Evolutionary conservation across 2,888 invertebrate species (phyloP), one percentile per base, ranked within the genome.

Genomic region (Exephanes ischioxanthus): DNA sequence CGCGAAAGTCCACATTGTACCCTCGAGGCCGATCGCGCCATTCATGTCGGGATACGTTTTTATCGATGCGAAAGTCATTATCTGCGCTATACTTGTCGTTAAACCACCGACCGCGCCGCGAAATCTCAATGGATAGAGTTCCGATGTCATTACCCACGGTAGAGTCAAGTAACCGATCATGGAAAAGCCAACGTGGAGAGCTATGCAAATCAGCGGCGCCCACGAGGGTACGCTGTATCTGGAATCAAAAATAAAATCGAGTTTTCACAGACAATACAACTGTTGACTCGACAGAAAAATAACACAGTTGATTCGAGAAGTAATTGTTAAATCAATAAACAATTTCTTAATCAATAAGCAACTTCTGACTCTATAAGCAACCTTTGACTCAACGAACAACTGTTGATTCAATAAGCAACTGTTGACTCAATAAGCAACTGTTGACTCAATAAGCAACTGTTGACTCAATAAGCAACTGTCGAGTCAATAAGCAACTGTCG

Each of bases 71-170:
- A 97, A 97, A 51, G 97, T 96, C 16, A 97, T 94, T 2, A 96
- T 93, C 89, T 97, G 97, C 0, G 96, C 97, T 73, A 97, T 95
- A 80, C 96, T 96, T 0, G 97, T 95, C 0, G 97, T 96, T 0
- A 96, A 93, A 0, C 97, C 97, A 0, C 96, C 96, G 95, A 97
- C 96, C 0, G 96, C 95, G 0, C 97, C 96, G 87, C 97, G 94
- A 2, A 96, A 96, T 81, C 95, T 95, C 86, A 96, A 94, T 2
- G 97, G 96, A 89, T 97, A 97, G 63, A 97, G 91, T 90, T 97
- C 97, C 1, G 97, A 97, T 0, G 96, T 96, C 95, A 97, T 96
- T 41, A 97, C 96, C 96, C 97, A 97, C 0, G 97, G 97, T 4
- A 97, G 94, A 33, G 97, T 97, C 0, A 97, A 93, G 92, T 96